A percentile compares a stretch with the other conserved stretches of the same genome.
Conservation (phyloP, 35 echinoderm and acorn worm genomes). For the Acanthaster planci region DNA sequence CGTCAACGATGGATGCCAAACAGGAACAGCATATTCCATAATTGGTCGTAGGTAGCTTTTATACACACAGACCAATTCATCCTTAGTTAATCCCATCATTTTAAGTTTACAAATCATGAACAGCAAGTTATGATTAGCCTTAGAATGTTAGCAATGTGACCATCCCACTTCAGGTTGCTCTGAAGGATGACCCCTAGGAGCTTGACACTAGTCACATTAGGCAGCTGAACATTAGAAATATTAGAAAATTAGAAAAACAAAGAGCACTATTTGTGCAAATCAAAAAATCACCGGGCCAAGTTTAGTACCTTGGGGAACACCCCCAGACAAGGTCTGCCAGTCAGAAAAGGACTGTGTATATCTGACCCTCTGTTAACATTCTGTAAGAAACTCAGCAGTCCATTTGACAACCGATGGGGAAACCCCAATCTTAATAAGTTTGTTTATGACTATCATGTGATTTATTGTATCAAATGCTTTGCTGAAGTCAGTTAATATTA, state of each 20-base stretch:
- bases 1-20: background rate
- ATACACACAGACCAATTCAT: background rate
- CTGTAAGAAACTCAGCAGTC: background rate
- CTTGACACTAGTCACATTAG: background rate
- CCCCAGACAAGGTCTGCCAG: background rate
- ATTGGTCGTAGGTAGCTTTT: background rate
- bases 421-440: background rate
- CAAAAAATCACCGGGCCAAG: background rate
- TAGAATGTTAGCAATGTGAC: background rate
- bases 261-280: background rate
- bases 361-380: background rate
- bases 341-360: background rate
- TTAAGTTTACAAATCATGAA: slow-evolving; percentile 5
- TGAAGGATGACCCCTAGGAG: background rate
- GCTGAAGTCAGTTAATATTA: background rate
- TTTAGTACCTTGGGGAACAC: background rate
- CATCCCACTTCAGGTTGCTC: background rate
- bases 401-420: background rate
- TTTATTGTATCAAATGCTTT: background rate
- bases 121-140: background rate
- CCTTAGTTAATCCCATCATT: background rate
- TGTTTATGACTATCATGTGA: background rate
- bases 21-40: background rate
- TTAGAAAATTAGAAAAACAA: background rate
- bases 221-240: background rate